These are phyloP conservation scores for Sinosuthora webbiana DNA, from an alignment of 2,113 vertebrate species.

Conservation along the genomic window DNA sequence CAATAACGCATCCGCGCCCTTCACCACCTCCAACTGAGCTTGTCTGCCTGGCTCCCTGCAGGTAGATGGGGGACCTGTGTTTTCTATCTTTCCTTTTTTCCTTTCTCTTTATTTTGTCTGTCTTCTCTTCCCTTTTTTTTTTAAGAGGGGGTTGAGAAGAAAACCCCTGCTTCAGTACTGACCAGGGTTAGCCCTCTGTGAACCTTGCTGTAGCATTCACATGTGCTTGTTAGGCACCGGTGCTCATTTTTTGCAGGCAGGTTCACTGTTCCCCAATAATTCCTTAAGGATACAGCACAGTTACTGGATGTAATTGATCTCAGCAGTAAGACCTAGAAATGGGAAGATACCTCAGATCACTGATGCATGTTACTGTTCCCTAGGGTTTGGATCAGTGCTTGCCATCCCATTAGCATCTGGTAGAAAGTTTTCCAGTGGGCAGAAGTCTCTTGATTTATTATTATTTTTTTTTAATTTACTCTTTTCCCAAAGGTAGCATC, in stretches of 20 bases:
- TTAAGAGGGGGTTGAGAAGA: conserved; percentile 44
- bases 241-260: conserved; percentile 78
- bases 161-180: conserved; percentile 59
- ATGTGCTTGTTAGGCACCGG: conserved; percentile 76
- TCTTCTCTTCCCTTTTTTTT: conserved; percentile 61
- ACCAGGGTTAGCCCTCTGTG: conserved; percentile 67
- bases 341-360: conserved; percentile 79
- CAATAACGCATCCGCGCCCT: conserved; percentile 87
- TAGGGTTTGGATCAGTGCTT: conserved; percentile 70
- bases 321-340: conserved; percentile 74
- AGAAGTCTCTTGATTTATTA: neutral
- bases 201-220: conserved; percentile 75
- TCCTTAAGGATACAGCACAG: conserved; percentile 74
- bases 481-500: conserved; percentile 26
- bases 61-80: conserved; percentile 74
- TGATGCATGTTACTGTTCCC: conserved; percentile 75
- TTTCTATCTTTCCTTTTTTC: conserved; percentile 68
- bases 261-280: conserved; percentile 62
- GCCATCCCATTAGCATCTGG: conserved; percentile 66
- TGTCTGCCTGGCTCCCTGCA: conserved; percentile 68
- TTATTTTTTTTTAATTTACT: neutral
- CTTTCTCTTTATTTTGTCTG: conserved; percentile 54
- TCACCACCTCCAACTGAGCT: conserved; percentile 86
- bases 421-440: conserved; percentile 56
- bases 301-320: conserved; percentile 69